These are phyloP conservation scores for Stenopsyche tienmushanensis DNA, from an alignment of 1,140 invertebrate genomes.

Conservation along the genomic window DNA sequence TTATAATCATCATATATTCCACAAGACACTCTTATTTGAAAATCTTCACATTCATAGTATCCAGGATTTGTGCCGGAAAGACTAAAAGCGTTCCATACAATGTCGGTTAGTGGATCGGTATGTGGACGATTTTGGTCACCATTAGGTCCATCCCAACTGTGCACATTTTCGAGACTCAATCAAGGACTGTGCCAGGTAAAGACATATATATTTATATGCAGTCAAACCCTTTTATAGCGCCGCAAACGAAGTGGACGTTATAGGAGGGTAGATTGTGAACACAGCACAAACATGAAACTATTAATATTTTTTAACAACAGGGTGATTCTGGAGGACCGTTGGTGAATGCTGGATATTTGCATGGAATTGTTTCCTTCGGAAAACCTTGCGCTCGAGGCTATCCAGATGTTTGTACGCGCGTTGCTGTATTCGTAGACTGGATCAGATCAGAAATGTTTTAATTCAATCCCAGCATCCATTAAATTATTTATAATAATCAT, in stretches of 20 bases:
- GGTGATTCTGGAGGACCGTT: conserved; percentile 4
- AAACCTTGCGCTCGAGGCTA: not conserved
- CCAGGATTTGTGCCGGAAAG: too few relatives aligned
- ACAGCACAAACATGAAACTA: not conserved
- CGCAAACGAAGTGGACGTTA: not conserved
- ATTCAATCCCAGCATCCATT: too few relatives aligned
- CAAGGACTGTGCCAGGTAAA: conserved; percentile 58
- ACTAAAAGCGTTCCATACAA: too few relatives aligned
- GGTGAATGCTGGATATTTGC: not conserved
- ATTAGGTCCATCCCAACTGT: conserved; percentile 46
- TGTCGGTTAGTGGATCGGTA: too few relatives aligned
- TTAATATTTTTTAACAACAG: conserved; percentile 29
- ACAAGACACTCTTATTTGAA: too few relatives aligned
- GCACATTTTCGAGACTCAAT: conserved; percentile 60
- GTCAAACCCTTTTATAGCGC: too few relatives aligned
- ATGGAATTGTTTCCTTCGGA: not conserved
- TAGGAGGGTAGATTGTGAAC: not conserved
- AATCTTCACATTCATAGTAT: too few relatives aligned
- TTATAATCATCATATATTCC: too few relatives aligned
- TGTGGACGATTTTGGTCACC: conserved; percentile 20
- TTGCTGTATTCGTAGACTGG: not conserved
- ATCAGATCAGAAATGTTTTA: too few relatives aligned
- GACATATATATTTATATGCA: too few relatives aligned
- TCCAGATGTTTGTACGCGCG: not conserved
- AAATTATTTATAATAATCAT: too few relatives aligned